Base-by-base conservation (phyloP, 37 sponge, comb jelly and placozoan genomes). In the Cliona cf. orientalis region DNA sequence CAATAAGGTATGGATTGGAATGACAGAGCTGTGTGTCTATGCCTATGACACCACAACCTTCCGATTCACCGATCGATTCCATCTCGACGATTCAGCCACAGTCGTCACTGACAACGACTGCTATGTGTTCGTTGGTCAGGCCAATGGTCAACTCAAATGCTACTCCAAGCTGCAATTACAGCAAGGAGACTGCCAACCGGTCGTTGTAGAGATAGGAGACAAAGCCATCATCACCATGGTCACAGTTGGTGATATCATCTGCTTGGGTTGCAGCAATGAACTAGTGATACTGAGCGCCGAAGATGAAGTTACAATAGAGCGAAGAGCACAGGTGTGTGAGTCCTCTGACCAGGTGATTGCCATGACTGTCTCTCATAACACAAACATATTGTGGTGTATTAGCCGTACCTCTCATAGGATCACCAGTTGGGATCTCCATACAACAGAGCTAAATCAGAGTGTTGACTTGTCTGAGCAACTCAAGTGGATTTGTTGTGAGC, bases 31-130 rank as follows among this genome's bases (percentile, higher is more conserved):
- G 23, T 88, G 86, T 78, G 84, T 88, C 22, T 90, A 89, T 40
- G 93, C 81, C 26, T 93, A 93, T 66, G 93, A 93, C 42, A 73
- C 89, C 11, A 76, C 81, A 25, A 85, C 85, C 28, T 93, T 88
- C 83, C 80, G 53, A 17, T 93, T 88, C 68, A 93, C 93, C 19
- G 89, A 80, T 35, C 63, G 89, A 12, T 63, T 84, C 38, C 35
- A 73, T 31, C 65, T 93, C n/a, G 58, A 73, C 3, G 93, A 93
- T 58, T 93, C 93, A 32, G 93, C 89, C 43, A 85, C 93, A 19
- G 75, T 70, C 33, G 78, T 93, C 31, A 77, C 89, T 36, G 78
- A 78, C 66, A 89, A 89, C 41, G 93, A 93, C 76, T 86, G 75
- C 36, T 85, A 73, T 78, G 82, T 76, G 3, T 93, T 93, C 65